Percentiles rank a stretch among this genome's conserved stretches.
Evolutionary conservation across 2,797 vertebrate species (phyloP).

Genomic region (Apogon talboti): DNA sequence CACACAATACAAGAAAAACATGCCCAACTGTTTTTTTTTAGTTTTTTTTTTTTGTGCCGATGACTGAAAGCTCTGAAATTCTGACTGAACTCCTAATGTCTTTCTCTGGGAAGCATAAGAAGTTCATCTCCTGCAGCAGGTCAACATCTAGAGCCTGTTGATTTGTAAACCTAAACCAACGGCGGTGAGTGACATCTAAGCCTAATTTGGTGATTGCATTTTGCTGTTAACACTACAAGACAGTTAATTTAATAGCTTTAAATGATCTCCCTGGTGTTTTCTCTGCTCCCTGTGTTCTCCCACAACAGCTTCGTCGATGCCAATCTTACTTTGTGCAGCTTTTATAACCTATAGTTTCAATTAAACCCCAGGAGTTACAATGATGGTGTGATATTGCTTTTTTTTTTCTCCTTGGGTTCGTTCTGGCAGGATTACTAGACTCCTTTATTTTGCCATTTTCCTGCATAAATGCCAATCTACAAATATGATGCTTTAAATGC

Average conservation of each 20-base stretch:
- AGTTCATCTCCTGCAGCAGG: constrained; percentile 38
- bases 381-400: not conserved
- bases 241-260: constrained; percentile 37
- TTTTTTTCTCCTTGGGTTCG: not conserved
- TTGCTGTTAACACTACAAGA: constrained; percentile 13
- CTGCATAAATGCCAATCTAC: constrained; percentile 42
- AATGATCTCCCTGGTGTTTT: constrained; percentile 16
- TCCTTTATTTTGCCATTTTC: not conserved
- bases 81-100: constrained; percentile 6
- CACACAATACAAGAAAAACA: constrained; percentile 70
- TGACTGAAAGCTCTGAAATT: constrained; percentile 29
- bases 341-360: constrained; percentile 14
- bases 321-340: constrained; percentile 32
- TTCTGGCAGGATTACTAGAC: constrained; percentile 5
- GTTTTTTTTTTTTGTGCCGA: constrained; percentile 15
- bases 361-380: constrained; percentile 8
- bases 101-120: constrained; percentile 26
- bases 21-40: constrained; percentile 46
- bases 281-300: not conserved
- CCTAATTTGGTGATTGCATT: constrained; percentile 36
- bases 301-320: too few species aligned
- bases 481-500: constrained; percentile 46
- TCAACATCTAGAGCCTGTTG: constrained; percentile 40
- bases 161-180: constrained; percentile 23
- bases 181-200: constrained; percentile 60